These are phyloP conservation scores for Heliconius ismenius DNA, from an alignment of 2,888 invertebrate species.

Conservation along the genomic window DNA sequence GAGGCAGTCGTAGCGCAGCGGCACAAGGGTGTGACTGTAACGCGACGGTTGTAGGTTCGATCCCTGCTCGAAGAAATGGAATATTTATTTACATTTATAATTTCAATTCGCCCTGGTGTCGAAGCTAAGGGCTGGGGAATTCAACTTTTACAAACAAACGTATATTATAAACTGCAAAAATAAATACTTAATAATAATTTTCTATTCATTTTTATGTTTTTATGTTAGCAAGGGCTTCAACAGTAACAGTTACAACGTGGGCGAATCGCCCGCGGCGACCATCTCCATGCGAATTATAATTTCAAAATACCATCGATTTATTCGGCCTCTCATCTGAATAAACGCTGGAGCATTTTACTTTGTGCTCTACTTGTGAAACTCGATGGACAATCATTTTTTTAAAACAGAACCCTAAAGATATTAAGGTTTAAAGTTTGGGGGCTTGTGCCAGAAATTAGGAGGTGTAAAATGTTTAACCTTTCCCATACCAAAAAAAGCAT, in stretches of 20 bases:
- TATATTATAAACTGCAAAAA: neutral
- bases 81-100: too few species aligned
- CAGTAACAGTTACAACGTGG: slow-evolving; percentile 53
- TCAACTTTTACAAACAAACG: too few species aligned
- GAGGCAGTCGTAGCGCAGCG: too few species aligned
- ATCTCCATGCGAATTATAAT: slow-evolving; percentile 79
- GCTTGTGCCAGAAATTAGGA: neutral
- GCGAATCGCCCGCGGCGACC: slow-evolving; percentile 74
- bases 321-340: slow-evolving; percentile 76
- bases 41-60: too few species aligned
- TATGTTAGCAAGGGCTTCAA: slow-evolving; percentile 20
- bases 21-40: too few species aligned
- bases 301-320: slow-evolving; percentile 80
- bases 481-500: too few species aligned
- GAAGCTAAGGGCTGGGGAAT: too few species aligned
- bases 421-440: neutral
- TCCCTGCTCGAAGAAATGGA: too few species aligned
- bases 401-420: neutral
- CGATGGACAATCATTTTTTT: neutral
- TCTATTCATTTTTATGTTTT: slow-evolving; percentile 11
- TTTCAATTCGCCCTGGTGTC: too few species aligned
- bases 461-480: too few species aligned
- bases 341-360: slow-evolving; percentile 70
- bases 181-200: neutral
- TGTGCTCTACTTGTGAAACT: slow-evolving; percentile 44